These are phyloP conservation scores for Menidia menidia DNA, from an alignment of 2,797 vertebrate genomes.

Conservation along the genomic window DNA sequence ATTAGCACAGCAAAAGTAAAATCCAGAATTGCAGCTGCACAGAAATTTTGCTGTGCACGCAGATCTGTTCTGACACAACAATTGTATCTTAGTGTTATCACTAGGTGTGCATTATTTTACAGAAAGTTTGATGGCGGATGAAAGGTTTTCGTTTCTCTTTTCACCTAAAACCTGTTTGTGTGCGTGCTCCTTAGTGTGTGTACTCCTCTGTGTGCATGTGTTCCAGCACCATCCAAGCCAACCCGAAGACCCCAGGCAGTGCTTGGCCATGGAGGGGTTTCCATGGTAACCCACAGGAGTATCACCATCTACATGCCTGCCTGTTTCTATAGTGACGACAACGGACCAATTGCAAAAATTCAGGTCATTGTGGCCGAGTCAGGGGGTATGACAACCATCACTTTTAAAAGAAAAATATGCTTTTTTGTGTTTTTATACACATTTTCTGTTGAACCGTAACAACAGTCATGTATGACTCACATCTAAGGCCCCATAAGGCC, in stretches of 20 bases:
- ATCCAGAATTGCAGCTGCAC: constrained; percentile 20
- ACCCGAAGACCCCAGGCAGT: constrained; percentile 86
- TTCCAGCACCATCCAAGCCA: constrained; percentile 90
- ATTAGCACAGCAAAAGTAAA: constrained; percentile 29
- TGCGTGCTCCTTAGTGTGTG: constrained; percentile 17
- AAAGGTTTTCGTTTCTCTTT: background rate
- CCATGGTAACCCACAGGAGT: constrained; percentile 90
- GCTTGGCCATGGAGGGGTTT: constrained; percentile 84
- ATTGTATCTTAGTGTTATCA: constrained; percentile 11
- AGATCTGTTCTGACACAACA: constrained; percentile 19
- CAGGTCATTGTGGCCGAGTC: constrained; percentile 95
- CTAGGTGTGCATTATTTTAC: constrained; percentile 16
- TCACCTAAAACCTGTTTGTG: constrained; percentile 16
- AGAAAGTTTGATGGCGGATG: too few relatives aligned
- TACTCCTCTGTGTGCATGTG: constrained; percentile 21
- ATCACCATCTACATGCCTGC: constrained; percentile 92
- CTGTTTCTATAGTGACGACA: constrained; percentile 95
- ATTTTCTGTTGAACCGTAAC: constrained; percentile 1
- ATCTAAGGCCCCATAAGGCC: constrained; percentile 19
- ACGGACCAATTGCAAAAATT: constrained; percentile 94
- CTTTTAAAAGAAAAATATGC: constrained; percentile 40
- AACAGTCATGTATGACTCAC: constrained; percentile 30
- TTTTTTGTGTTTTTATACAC: constrained; percentile 15
- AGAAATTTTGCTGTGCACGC: background rate
- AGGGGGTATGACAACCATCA: constrained; percentile 85